Evolutionary conservation across 2,797 vertebrate genomes (phyloP).

Genomic region (Amniataba percoides): DNA sequence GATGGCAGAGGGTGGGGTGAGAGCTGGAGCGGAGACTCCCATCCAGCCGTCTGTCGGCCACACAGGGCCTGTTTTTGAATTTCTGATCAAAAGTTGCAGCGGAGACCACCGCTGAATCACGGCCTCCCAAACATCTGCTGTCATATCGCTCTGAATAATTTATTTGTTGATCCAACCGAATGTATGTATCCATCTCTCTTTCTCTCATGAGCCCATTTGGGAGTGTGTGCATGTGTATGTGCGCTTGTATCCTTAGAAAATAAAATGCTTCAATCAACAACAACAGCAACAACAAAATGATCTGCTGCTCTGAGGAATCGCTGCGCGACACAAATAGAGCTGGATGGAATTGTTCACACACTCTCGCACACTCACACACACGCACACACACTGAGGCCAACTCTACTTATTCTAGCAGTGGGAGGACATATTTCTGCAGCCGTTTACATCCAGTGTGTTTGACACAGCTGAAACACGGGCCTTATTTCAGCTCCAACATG

Average conservation of each 20-base stretch:
- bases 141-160: conserved; percentile 83
- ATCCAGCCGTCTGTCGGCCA: conserved; percentile 71
- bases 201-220: conserved; percentile 69
- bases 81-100: conserved; percentile 80
- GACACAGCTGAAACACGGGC: conserved; percentile 45
- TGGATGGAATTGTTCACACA: conserved; percentile 44
- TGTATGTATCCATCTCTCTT: conserved; percentile 66
- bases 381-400: conserved; percentile 29
- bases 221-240: conserved; percentile 34
- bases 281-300: conserved; percentile 74
- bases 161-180: conserved; percentile 81
- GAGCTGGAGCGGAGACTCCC: conserved; percentile 41
- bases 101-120: conserved; percentile 76
- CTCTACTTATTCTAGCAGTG: conserved; percentile 63
- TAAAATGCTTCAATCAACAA: conserved; percentile 75
- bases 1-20: conserved; percentile 24
- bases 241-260: conserved; percentile 63
- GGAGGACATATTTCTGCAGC: conserved; percentile 60
- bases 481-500: conserved; percentile 64
- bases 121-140: conserved; percentile 84
- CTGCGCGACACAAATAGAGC: conserved; percentile 45
- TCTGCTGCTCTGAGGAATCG: conserved; percentile 63
- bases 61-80: conserved; percentile 82
- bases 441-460: conserved; percentile 43
- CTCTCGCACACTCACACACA: conserved; percentile 12